Percentiles rank a stretch among this genome's conserved stretches.
These are phyloP conservation scores for Anableps anableps DNA, from an alignment of 2,797 vertebrate species.

Conservation along the genomic window DNA sequence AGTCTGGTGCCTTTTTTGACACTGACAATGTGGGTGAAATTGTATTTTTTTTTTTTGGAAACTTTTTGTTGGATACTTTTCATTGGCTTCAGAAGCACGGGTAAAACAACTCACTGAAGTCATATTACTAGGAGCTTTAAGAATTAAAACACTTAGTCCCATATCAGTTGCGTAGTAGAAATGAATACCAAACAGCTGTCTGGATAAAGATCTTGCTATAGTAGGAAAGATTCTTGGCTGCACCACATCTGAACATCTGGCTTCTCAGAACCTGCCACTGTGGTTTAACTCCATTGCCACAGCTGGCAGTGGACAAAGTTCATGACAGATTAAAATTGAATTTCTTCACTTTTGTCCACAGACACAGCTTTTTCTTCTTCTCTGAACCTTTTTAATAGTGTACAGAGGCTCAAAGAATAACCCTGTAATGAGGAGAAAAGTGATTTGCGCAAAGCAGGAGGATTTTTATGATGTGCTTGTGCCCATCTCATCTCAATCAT, in stretches of 20 bases:
- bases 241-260: slow-evolving; percentile 51
- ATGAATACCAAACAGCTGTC: slow-evolving; percentile 18
- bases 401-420: slow-evolving; percentile 19
- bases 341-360: too few species aligned
- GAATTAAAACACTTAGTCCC: neutral
- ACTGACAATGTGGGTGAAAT: slow-evolving; percentile 4
- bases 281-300: slow-evolving; percentile 45
- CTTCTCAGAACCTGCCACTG: slow-evolving; percentile 43
- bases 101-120: neutral
- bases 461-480: slow-evolving; percentile 19
- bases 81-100: neutral
- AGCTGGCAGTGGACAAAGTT: slow-evolving; percentile 45
- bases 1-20: slow-evolving; percentile 21
- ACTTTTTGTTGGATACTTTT: neutral
- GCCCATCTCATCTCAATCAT: slow-evolving; percentile 59
- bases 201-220: slow-evolving; percentile 14
- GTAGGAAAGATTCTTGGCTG: slow-evolving; percentile 24
- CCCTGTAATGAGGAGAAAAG: neutral
- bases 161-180: slow-evolving; percentile 3
- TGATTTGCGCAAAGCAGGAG: slow-evolving; percentile 20
- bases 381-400: slow-evolving; percentile 23
- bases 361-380: neutral
- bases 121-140: neutral
- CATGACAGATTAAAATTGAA: too few species aligned
- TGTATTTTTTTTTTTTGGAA: neutral